These are phyloP conservation scores for Octomys mimax DNA, from an alignment of 2,797 vertebrate species.

Conservation along the genomic window DNA sequence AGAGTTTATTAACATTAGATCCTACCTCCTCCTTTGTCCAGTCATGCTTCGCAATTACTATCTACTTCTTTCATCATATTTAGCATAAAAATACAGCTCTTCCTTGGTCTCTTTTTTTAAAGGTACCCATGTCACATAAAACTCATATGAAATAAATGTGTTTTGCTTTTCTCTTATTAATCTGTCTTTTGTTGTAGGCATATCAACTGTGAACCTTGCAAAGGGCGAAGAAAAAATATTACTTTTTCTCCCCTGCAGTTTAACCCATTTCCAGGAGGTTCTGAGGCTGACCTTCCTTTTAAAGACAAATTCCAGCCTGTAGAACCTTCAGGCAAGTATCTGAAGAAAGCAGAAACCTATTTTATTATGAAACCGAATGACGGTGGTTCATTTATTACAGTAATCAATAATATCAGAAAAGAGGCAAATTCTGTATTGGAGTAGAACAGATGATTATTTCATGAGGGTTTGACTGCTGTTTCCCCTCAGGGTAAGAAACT, in stretches of 20 bases:
- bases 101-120: neutral
- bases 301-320: conserved; percentile 15
- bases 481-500: neutral
- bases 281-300: neutral
- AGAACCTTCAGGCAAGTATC: neutral
- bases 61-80: neutral
- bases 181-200: neutral
- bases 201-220: neutral
- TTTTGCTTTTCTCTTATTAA: neutral
- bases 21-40: neutral
- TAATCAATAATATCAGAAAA: conserved; percentile 51
- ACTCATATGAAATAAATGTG: neutral
- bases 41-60: neutral
- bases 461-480: neutral
- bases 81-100: neutral
- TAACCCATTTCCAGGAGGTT: neutral
- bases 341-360: conserved; percentile 37
- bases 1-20: neutral
- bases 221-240: neutral
- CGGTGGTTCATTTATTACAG: conserved; percentile 35
- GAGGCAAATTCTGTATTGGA: conserved; percentile 18
- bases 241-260: neutral
- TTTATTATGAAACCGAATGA: conserved; percentile 49
- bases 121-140: neutral
- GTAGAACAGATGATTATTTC: conserved; percentile 4